Base-by-base conservation (phyloP, 2,888 invertebrate genomes). In the Osmoderma eremita region DNA sequence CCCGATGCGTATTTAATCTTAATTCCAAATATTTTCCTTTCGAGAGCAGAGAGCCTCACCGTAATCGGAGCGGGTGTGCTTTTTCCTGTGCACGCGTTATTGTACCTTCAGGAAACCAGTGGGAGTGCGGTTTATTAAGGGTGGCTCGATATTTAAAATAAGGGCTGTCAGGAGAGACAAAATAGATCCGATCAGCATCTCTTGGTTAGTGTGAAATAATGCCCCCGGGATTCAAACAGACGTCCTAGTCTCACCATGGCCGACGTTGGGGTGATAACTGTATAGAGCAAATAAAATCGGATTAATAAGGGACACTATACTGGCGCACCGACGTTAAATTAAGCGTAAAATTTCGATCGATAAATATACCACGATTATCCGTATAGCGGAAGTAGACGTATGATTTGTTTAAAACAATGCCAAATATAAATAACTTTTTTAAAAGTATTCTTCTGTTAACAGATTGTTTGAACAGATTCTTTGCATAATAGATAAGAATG, bases 121-220 rank as follows among this genome's bases (percentile, higher is more conserved):
- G 58, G 41, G 61, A 41, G 45, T 53, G 65, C 50, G 68, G 68
- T 68, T 68, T 64, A 68, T 68, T 68, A 68, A 72, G 72, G 70
- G 71, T 67, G 74, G 63, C 70, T 70, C 70, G 68, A 72, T 75
- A 74, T 74, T 75, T 75, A 75, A 75, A 75, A 72, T 71, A 71
- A 73, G 73, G 73, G 69, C 70, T 72, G 72, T 69, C 70, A 69
- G 69, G 69, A 74, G 70, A 74, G 72, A 68, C 69, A 71, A 70
- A 71, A 73, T 72, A 75, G 77, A 78, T 78, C 78, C 75, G 78
- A 78, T 77, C 78, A 78, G 76, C 76, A 74, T 73, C 76, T 76
- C 72, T 74, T 76, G 75, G 78, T 79, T 79, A 79, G 79, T 78
- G 79, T 78, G 79, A 81, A 81, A 81, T 80, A 81, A 81, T 79